Evolutionary conservation across 2,113 vertebrate species (phyloP), one percentile per base, ranked within the genome.

Genomic region (Collichthys lucidus): DNA sequence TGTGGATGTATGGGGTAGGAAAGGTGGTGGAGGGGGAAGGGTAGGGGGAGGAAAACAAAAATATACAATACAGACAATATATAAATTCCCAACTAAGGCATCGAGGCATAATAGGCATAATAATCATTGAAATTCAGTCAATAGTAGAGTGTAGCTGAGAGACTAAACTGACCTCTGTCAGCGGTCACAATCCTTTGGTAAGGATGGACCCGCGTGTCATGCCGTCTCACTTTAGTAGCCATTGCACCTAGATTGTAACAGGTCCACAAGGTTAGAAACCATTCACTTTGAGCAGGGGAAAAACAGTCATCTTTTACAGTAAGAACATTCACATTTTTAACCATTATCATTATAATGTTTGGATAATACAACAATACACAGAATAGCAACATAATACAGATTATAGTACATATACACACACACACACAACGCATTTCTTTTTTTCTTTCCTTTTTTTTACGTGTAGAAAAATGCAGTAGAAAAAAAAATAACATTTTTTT

Each of bases 121-220:
- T 77, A 88, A 87, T 89, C 88, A 91, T 82, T 84, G 80, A 90
- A 91, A 92, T 88, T 86, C 88, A 93, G 84, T 92, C 88, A 90
- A 92, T 82, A 91, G 81, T 74, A 90, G 90, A 93, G 82, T 89
- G 87, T 92, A 88, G 90, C 92, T 93, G 88, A 57, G 89, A 91
- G 91, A 93, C 95, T 95, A 95, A 95, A 96, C 96, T 96, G 94
- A 96, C 96, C 96, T 96, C 96, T 95, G 95, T 96, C 96, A 94
- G 95, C 86, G 94, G 96, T 96, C 96, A 96, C 96, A 95, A 96
- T 96, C 96, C 96, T 96, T 96, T 96, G 96, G 96, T 96, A 96
- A 96, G 96, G 96, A 96, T 96, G 96, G 94, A 96, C 96, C 92
- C 96, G 95, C 83, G 95, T 93, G 93, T 96, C 96, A 95, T 96